Evolutionary conservation across 2,888 invertebrate genomes (phyloP), one percentile per base, ranked within the genome.

Genomic region (Diadromus collaris): DNA sequence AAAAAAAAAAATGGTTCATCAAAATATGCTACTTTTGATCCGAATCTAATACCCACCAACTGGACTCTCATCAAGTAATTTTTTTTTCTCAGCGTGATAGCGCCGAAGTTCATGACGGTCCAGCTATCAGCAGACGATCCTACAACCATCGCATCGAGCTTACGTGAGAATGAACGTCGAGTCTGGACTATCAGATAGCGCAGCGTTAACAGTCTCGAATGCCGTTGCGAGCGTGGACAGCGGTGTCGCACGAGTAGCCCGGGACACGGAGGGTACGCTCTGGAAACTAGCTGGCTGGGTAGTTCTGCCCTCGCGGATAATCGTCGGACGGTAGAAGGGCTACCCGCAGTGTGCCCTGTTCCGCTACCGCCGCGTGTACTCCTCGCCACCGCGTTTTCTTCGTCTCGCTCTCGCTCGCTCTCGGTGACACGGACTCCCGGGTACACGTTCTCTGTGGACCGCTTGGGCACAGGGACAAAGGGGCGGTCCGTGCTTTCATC

Each of bases 281-380:
- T 60, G 46, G 60, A 60, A 48, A 46, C 21, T 48, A 48, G 48
- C 21, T 19, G 48, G 21, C 21, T 77, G 16, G 78, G 75, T 63
- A 24, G 54, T 67, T 10, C 54, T 76, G 76, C 76, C 67, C 76
- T 60, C 73, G 73, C 24, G 41, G 69, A 65, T 76, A 32, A 69
- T 68, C 65, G 48, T 56, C 61, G 21, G 46, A 46, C 73, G 73
- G n/a, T n/a, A 82, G 78, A 80, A 84, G 83, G 86, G 88, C 87
- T 89, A 89, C 90, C 89, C 90, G 89, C 89, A 89, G 90, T 86
- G 88, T 87, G 87, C 78, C 70, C 64, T 56, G 69, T 79, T 79
- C 16, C 65, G 71, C 88, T 87, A 79, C 73, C 2, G 27, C 38
- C 70, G 54, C 79, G 68, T n/a, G n/a, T 60, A 60, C 44, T 60